Evolutionary conservation across 2,888 invertebrate species (phyloP), one percentile per base, ranked within the genome.

Genomic region (Drosophila sordidula): DNA sequence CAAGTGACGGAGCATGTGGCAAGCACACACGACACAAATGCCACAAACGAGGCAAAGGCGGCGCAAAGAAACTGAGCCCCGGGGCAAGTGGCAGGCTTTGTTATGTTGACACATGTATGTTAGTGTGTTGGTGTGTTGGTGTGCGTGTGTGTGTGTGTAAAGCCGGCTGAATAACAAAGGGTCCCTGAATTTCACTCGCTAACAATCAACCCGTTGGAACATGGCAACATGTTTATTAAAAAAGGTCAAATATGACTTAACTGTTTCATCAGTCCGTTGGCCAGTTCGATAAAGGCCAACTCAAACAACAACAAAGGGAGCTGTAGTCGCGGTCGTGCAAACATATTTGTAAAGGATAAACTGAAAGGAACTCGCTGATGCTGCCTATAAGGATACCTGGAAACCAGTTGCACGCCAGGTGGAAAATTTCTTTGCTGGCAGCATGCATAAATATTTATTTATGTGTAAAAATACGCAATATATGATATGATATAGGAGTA

Each of bases 1-100:
- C 74, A 80, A 78, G 70, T 75, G 79, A 54, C 44, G 62, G 52
- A 62, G 59, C 65, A 79, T 64, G 71, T 71, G 79, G 81, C 61
- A 69, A 69, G 75, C 61, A 61, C 62, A 59, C 49, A 56, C 63
- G 34, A 58, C 61, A 52, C 39, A 44, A 64, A 29, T 39, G 52
- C 62, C 59, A 59, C 54, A 65, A 57, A 51, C 61, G 49, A 46
- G 16, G 36, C 55, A 67, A 57, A 55, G 45, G 38, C 56, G 29
- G 36, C 68, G 49, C 78, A 79, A 79, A 87, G 71, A 59, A 70
- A 79, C 63, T 68, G 45, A 54, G 58, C 80, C 64, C 22, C 32
- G 42, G 67, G 86, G 64, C 45, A 51, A 70, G 58, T 63, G 66
- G 62, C 63, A 50, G 61, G 63, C 72, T 74, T 83, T 83, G 87